A percentile compares a stretch with the other conserved stretches of the same genome.
These are phyloP conservation scores for Hemichromis elongatus DNA, from an alignment of 2,113 vertebrate genomes.

Conservation along the genomic window DNA sequence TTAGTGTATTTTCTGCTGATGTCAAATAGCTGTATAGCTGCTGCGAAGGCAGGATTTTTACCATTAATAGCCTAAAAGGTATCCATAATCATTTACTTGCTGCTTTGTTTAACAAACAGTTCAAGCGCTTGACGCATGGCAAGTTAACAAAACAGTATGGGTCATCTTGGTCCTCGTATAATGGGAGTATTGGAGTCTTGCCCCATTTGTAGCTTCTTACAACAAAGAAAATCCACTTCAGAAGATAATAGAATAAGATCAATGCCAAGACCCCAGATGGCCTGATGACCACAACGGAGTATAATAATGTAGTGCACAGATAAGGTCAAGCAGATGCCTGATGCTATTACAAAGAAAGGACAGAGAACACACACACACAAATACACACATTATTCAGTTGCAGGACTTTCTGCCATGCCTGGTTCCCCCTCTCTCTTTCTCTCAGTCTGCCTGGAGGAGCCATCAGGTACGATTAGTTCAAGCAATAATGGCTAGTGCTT, in stretches of 20 bases:
- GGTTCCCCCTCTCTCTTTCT: conserved; percentile 3
- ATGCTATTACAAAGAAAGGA: conserved; percentile 33
- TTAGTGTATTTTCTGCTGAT: not conserved
- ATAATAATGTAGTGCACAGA: conserved; percentile 41
- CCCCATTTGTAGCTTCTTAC: not conserved
- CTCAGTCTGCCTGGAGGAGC: conserved; percentile 35
- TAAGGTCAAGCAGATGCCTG: conserved; percentile 46
- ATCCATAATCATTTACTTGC: not conserved
- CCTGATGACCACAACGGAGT: not conserved
- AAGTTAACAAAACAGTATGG: not conserved
- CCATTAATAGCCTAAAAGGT: not conserved
- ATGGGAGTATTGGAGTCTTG: not conserved
- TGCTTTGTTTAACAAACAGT: not conserved
- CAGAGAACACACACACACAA: conserved; percentile 5
- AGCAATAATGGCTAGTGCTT: conserved; percentile 60
- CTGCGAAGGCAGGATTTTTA: not conserved
- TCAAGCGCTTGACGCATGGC: not conserved
- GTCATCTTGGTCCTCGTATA: not conserved
- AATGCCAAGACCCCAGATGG: conserved; percentile 15
- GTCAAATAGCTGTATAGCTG: not conserved
- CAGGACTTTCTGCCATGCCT: conserved; percentile 10
- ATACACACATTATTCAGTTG: conserved; percentile 43
- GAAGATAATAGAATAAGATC: conserved; percentile 28
- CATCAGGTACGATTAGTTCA: conserved; percentile 61
- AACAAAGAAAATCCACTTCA: conserved; percentile 35